A percentile compares a stretch with the other conserved stretches of the same genome.
Conservation (phyloP, 2,888 invertebrate species). For the Blastobasis lacticolella region DNA sequence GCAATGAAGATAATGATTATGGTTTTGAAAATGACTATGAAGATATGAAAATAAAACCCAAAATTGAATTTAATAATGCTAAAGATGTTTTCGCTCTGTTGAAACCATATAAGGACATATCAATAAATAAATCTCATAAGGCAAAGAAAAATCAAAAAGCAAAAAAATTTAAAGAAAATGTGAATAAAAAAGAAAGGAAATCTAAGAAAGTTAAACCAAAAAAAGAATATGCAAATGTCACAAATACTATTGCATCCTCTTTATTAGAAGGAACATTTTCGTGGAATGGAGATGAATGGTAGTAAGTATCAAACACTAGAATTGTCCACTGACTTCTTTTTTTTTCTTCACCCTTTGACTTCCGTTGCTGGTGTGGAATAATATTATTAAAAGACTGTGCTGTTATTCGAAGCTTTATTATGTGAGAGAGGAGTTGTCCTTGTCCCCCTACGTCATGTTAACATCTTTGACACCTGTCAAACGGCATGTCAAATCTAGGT, state of each 20-base stretch:
- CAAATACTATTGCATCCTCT: slow-evolving; percentile 49
- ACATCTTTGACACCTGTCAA: too few species aligned
- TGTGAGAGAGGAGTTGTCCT: too few species aligned
- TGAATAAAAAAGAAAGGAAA: slow-evolving; percentile 9
- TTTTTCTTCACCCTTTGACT: too few species aligned
- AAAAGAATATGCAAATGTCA: slow-evolving; percentile 19
- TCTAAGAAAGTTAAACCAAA: slow-evolving; percentile 14
- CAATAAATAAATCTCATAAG: slow-evolving; percentile 12
- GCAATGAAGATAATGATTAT: slow-evolving; percentile 15
- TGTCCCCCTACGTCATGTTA: too few species aligned
- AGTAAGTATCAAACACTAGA: slow-evolving; percentile 31
- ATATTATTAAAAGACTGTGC: too few species aligned
- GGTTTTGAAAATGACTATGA: slow-evolving; percentile 23
- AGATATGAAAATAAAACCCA: slow-evolving; percentile 31
- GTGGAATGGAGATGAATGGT: slow-evolving; percentile 60
- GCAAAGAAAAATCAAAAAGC: slow-evolving; percentile 9
- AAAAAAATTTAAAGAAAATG: slow-evolving; percentile 1
- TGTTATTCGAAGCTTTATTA: too few species aligned
- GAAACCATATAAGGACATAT: slow-evolving; percentile 22
- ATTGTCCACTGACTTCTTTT: too few species aligned
- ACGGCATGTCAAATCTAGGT: too few species aligned
- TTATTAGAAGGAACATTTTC: slow-evolving; percentile 55
- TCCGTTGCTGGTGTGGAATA: too few species aligned
- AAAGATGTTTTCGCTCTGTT: slow-evolving; percentile 19
- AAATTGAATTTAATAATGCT: slow-evolving; percentile 18